Conservation (phyloP, 2,113 vertebrate genomes). For the Probosciger aterrimus region DNA sequence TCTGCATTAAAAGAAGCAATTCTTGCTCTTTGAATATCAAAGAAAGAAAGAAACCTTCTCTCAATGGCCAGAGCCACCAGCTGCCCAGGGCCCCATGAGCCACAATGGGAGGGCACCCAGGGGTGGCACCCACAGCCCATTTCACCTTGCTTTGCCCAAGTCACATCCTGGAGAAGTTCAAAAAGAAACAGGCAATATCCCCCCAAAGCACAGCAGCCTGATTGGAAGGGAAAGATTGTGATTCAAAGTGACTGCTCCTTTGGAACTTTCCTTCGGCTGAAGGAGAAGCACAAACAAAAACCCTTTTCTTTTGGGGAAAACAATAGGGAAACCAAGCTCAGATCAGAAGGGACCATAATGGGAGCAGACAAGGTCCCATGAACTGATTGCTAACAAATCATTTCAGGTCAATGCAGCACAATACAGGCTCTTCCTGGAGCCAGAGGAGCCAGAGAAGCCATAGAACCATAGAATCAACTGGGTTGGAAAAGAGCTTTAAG, state of each 20-base stretch:
- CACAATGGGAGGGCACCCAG: not conserved
- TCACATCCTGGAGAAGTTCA: fast-evolving
- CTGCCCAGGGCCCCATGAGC: not conserved
- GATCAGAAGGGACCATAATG: not conserved
- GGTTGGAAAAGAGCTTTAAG: not conserved
- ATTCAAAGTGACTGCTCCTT: not conserved
- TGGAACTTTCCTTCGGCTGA: not conserved
- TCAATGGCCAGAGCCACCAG: not conserved
- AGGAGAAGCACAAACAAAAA: not conserved
- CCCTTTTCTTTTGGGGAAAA: not conserved
- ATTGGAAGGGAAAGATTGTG: not conserved
- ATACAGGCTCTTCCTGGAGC: not conserved
- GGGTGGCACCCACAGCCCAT: not conserved
- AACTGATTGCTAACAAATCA: not conserved
- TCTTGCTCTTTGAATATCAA: not conserved
- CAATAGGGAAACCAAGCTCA: not conserved
- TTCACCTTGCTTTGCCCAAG: not conserved
- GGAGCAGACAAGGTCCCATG: not conserved
- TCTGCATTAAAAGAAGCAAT: not conserved
- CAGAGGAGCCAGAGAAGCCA: not conserved
- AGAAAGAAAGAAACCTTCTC: not conserved
- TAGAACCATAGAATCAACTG: not conserved
- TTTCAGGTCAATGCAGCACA: conserved; percentile 45
- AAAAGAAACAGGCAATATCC: fast-evolving
- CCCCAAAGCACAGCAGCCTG: fast-evolving